A percentile compares a stretch with the other conserved stretches of the same genome.
phyloP scores from a whole-genome alignment of 2,888 invertebrate genomes.

The Cepaea hortensis region DNA sequence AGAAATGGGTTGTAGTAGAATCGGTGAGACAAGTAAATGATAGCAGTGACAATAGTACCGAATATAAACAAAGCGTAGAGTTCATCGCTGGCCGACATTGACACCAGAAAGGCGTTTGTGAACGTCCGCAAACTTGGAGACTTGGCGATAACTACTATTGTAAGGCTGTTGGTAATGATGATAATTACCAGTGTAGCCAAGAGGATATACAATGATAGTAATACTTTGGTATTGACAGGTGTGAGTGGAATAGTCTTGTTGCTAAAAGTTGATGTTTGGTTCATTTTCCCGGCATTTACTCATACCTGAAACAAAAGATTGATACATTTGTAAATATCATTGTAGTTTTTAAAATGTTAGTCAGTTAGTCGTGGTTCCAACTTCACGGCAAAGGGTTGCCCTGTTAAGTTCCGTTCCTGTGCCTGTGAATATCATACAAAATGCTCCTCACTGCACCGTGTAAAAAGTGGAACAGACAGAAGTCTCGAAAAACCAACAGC shows the following conservation, averaged over 20 bases:
- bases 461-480: too few species aligned
- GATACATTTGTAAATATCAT: not conserved
- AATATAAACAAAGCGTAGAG: not conserved
- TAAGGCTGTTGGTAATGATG: not conserved
- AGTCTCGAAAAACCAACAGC: too few species aligned
- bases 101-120: constrained; percentile 6
- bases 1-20: not conserved
- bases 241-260: not conserved
- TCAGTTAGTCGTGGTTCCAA: too few species aligned
- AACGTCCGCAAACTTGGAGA: not conserved
- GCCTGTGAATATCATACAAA: too few species aligned
- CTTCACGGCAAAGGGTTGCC: too few species aligned
- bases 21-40: not conserved
- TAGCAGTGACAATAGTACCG: not conserved
- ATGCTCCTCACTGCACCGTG: too few species aligned
- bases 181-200: not conserved
- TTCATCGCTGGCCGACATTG: not conserved
- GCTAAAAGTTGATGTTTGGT: not conserved
- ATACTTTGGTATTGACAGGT: not conserved
- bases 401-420: too few species aligned
- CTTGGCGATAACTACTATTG: not conserved
- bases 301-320: not conserved
- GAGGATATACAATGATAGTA: not conserved
- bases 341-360: not conserved
- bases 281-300: not conserved